Base-by-base conservation (phyloP, 2,888 invertebrate species). In the Oligia latruncula region DNA sequence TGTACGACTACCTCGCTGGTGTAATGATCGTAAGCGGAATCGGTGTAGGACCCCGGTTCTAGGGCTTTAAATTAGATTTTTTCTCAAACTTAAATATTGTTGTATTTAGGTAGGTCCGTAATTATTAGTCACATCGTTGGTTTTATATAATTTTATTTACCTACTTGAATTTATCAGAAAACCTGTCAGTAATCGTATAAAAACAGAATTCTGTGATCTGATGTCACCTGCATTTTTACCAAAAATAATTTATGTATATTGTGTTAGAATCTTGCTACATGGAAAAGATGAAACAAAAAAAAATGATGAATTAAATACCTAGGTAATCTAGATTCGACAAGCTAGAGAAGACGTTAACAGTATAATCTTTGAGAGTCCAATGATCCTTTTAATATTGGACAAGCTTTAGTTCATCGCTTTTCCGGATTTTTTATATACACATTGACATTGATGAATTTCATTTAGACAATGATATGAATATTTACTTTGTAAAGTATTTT, bases 141-240 rank as follows among this genome's bases (percentile, higher is more conserved):
- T 81, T 52, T 78, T 65, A 58, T 52, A 43, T 67, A 58, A 58
- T 29, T 11, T 43, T 35, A 23, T 40, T 52, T 58, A 35, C 35
- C 20, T 4, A 9, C 40, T 73, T 64, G 29, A 4, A 58, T 52
- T n/a, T 23, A 43, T n/a, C 15, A 62, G 9, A 62, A 65, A 75
- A 72, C 71, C 49, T 15, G 64, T 71, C 29, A 15, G 64, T 71
- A n/a, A 5, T 4, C 15, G 8, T n/a, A 17, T 29, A 49, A 29
- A 46, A 55, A 23, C 9, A 49, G 20, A 78, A 49, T 58, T 82
- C 20, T 43, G 4, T 58, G 29, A 82, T 52, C 65, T 60, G 0
- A 46, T 17, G 8, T 52, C 11, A 66, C 0, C 15, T 15, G 17
- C 15, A 52, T 58, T 81, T 73, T 49, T 35, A 1, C 1, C 0